Evolutionary conservation across 2,113 vertebrate genomes (phyloP).

Genomic region (Spermophilus dauricus): DNA sequence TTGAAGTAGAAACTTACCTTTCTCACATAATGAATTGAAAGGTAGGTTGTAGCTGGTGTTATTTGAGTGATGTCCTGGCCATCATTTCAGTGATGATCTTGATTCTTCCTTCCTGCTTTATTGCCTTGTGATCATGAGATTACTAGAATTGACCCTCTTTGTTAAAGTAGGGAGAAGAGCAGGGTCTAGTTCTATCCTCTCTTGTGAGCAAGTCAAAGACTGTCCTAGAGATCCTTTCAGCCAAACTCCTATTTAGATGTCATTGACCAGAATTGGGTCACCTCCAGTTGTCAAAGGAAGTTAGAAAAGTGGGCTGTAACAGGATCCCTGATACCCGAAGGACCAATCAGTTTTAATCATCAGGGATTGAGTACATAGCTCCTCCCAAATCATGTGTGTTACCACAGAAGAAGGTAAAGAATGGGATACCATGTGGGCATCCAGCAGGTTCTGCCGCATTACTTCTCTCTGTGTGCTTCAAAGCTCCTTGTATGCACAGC

Average conservation of each 20-base stretch:
- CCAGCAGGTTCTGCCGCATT: background rate
- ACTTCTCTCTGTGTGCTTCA: background rate
- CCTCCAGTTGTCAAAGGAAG: background rate
- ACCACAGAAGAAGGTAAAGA: background rate
- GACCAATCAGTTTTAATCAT: background rate
- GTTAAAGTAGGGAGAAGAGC: background rate
- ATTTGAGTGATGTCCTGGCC: background rate
- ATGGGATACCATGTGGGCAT: background rate
- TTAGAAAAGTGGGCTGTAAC: background rate
- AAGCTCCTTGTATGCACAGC: background rate
- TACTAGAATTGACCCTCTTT: background rate
- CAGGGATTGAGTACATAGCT: background rate
- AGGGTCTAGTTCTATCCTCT: background rate
- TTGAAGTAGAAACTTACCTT: background rate
- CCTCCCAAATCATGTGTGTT: background rate
- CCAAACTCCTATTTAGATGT: background rate
- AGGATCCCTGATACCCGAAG: background rate
- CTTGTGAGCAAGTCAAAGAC: conserved; percentile 10
- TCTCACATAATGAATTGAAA: background rate
- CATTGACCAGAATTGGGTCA: background rate
- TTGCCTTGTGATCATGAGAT: background rate
- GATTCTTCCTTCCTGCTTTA: background rate
- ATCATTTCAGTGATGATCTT: background rate
- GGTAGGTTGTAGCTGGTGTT: background rate
- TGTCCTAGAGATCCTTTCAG: background rate